Evolutionary conservation across 2,888 invertebrate species (phyloP).

Genomic region (Chrysopilus asiliformis): DNA sequence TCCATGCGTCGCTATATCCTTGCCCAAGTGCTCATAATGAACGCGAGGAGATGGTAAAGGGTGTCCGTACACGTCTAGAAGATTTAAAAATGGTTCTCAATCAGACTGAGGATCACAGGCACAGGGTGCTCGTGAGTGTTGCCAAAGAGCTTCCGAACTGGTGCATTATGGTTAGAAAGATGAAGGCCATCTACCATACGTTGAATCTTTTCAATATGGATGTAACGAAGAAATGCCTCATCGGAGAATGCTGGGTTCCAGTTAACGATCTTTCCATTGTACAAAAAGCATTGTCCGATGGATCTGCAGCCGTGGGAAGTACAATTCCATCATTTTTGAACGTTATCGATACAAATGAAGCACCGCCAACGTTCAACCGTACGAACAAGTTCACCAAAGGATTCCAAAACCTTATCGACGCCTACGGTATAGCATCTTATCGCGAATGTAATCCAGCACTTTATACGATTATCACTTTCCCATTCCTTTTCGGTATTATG

Average conservation of each 20-base stretch:
- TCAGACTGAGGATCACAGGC: slow-evolving; percentile 74
- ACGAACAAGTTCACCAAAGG: slow-evolving; percentile 87
- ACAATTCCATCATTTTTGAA: slow-evolving; percentile 88
- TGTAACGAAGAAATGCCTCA: slow-evolving; percentile 77
- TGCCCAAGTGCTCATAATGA: slow-evolving; percentile 71
- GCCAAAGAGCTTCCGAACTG: slow-evolving; percentile 70
- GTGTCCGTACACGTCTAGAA: slow-evolving; percentile 67
- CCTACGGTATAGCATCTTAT: slow-evolving; percentile 87
- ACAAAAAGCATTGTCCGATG: slow-evolving; percentile 64
- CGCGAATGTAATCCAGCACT: slow-evolving; percentile 85
- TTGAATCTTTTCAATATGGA: slow-evolving; percentile 87
- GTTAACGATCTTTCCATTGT: slow-evolving; percentile 53
- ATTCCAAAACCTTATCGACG: slow-evolving; percentile 85
- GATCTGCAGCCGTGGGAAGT: slow-evolving; percentile 71
- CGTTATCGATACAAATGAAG: slow-evolving; percentile 64
- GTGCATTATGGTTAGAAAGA: slow-evolving; percentile 70
- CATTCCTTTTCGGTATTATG: slow-evolving; percentile 92
- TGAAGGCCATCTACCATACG: slow-evolving; percentile 90
- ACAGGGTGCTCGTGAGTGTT: slow-evolving; percentile 63
- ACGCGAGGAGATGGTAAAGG: slow-evolving; percentile 66
- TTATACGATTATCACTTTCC: slow-evolving; percentile 83
- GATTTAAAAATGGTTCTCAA: slow-evolving; percentile 65
- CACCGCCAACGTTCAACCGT: slow-evolving; percentile 83
- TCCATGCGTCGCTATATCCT: slow-evolving; percentile 73
- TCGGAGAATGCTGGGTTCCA: slow-evolving; percentile 85